Evolutionary conservation across 1,140 invertebrate species (phyloP).

Genomic region (Uloborus diversus): DNA sequence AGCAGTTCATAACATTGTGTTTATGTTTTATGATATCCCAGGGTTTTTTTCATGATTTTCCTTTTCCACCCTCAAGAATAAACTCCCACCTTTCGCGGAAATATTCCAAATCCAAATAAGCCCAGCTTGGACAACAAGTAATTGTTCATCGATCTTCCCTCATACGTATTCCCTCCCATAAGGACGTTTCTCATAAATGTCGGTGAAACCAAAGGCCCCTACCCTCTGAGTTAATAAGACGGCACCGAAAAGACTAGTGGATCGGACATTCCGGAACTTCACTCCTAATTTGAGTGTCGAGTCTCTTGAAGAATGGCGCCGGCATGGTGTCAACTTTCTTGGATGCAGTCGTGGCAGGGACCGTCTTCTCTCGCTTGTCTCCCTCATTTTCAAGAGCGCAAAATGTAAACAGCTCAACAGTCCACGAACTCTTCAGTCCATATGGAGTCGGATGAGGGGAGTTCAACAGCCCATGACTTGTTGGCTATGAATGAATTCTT

Average conservation of each 20-base stretch:
- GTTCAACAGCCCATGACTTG: too few relatives aligned
- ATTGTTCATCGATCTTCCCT: too few relatives aligned
- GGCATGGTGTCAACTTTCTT: conserved; percentile 13
- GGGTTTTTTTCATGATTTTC: too few relatives aligned
- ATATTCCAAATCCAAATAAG: too few relatives aligned
- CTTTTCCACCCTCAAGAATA: too few relatives aligned
- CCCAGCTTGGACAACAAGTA: too few relatives aligned
- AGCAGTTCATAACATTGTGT: too few relatives aligned
- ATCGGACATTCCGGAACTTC: conserved; percentile 35
- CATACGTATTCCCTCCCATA: background rate
- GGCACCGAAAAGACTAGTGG: conserved; percentile 24
- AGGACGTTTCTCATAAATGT: background rate
- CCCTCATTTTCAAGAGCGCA: background rate
- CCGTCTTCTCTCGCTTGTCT: background rate
- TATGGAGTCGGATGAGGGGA: too few relatives aligned
- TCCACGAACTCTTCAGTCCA: too few relatives aligned
- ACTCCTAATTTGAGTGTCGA: conserved; percentile 35
- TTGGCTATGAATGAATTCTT: too few relatives aligned
- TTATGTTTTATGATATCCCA: too few relatives aligned
- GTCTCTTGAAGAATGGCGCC: conserved; percentile 14
- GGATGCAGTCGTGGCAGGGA: background rate
- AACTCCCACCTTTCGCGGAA: too few relatives aligned
- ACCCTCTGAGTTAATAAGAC: conserved; percentile 18
- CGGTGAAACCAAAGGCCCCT: background rate
- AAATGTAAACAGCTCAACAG: background rate